Evolutionary conservation across 2,888 invertebrate species (phyloP), one percentile per base, ranked within the genome.

Genomic region (Drosophila nr. medialis): DNA sequence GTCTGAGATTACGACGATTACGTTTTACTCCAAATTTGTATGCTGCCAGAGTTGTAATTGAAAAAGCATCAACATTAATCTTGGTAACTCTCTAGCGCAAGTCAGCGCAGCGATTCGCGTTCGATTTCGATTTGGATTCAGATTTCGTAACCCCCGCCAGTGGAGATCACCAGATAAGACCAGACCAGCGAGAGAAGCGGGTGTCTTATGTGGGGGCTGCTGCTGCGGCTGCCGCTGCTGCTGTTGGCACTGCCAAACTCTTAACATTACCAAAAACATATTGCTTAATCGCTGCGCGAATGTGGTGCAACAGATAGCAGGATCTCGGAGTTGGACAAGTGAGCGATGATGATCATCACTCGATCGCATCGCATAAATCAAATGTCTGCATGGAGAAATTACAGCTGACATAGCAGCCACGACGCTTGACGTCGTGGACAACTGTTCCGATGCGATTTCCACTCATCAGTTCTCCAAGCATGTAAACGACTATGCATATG

Each of bases 51-150:
- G 86, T 86, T 91, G 91, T 91, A 91, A 91, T 91, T 91, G 92
- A 91, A 91, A 91, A 91, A 89, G 90, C 91, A 91, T 91, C 91
- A 91, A 91, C 92, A 91, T 91, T 91, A 91, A 91, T 91, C 92
- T 91, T 91, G 82, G 91, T 91, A 83, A 90, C 86, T 84, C 82
- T 80, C 75, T 38, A 55, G 75, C 64, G 70, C 79, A 75, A 81
- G 69, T 72, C 75, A 66, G 54, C 59, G 36, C 56, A 69, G 59
- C 72, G 72, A 66, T 75, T 75, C 73, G 69, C 62, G 36, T 73
- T 79, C 75, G 86, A 83, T 87, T 82, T 80, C 82, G 89, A 90
- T 89, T 78, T 64, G 62, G 80, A 80, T 69, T 84, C 82, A 69
- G 68, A 79, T 81, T 81, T 81, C 80, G 80, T 71, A 79, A 80